phyloP scores from a whole-genome alignment of 2,888 invertebrate genomes.

The Cabera pusaria region DNA sequence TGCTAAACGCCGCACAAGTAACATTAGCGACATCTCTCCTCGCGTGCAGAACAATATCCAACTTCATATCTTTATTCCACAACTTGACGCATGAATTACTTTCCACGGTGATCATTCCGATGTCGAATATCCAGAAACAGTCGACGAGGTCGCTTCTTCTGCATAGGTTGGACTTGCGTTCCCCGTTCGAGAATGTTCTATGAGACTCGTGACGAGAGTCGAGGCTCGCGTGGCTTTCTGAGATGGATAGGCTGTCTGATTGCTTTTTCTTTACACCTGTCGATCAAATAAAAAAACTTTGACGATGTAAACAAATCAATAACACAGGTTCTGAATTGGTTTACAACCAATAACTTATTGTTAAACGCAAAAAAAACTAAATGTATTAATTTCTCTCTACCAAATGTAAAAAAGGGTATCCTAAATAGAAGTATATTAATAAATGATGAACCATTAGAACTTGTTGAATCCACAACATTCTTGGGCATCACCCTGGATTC shows the following conservation, averaged over 20 bases:
- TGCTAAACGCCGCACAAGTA: conserved; percentile 59
- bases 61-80: conserved; percentile 57
- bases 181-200: conserved; percentile 53
- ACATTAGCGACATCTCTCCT: conserved; percentile 58
- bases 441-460: no score
- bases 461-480: no score
- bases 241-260: conserved; percentile 52
- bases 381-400: no score
- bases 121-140: conserved; percentile 58
- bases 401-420: no score
- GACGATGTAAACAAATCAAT: no score
- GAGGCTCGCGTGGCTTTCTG: conserved; percentile 58
- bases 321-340: no score
- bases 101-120: conserved; percentile 66
- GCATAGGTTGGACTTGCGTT: conserved; percentile 45
- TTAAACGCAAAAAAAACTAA: no score
- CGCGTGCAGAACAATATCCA: conserved; percentile 57
- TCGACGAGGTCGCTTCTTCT: conserved; percentile 56
- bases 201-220: conserved; percentile 53
- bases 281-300: no score
- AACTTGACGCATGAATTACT: conserved; percentile 66
- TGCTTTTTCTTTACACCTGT: conserved; percentile 58
- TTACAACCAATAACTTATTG: no score
- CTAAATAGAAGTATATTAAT: no score
- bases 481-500: no score